Percentiles rank a stretch among this genome's conserved stretches.
Conservation (phyloP, 2,888 invertebrate species). For the Brachyptera risi region DNA sequence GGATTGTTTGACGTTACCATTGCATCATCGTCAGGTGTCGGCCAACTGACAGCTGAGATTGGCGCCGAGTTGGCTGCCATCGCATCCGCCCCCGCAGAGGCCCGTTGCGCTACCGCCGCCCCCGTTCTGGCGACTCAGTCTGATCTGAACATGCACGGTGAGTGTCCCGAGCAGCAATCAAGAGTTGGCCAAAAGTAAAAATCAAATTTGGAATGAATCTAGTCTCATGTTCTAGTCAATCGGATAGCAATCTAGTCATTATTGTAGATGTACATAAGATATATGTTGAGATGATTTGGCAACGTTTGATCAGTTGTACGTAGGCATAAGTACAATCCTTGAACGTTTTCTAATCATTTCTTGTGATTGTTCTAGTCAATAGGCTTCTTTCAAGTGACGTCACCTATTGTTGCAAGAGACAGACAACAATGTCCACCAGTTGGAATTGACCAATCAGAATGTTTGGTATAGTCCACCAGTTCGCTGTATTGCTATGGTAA, state of each 20-base stretch:
- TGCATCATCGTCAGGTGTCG: conserved; percentile 19
- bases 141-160: not conserved
- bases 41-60: conserved; percentile 32
- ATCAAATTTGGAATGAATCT: not conserved
- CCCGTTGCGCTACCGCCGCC: conserved; percentile 27
- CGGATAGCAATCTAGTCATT: conserved; percentile 3
- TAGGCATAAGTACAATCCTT: no score
- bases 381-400: no score
- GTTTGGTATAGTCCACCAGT: no score
- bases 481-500: no score
- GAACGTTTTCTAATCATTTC: no score
- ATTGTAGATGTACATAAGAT: not conserved
- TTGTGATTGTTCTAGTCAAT: no score
- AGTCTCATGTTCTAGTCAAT: not conserved
- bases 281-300: no score
- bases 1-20: not conserved
- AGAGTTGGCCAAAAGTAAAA: not conserved
- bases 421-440: no score
- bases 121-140: conserved; percentile 30
- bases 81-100: conserved; percentile 24
- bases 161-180: not conserved
- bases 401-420: no score
- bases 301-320: no score
- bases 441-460: no score
- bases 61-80: conserved; percentile 22